Percentiles rank a stretch among this genome's conserved stretches.
phyloP scores from a whole-genome alignment of 2,113 vertebrate genomes.

The Malurus alboscapulatus region DNA sequence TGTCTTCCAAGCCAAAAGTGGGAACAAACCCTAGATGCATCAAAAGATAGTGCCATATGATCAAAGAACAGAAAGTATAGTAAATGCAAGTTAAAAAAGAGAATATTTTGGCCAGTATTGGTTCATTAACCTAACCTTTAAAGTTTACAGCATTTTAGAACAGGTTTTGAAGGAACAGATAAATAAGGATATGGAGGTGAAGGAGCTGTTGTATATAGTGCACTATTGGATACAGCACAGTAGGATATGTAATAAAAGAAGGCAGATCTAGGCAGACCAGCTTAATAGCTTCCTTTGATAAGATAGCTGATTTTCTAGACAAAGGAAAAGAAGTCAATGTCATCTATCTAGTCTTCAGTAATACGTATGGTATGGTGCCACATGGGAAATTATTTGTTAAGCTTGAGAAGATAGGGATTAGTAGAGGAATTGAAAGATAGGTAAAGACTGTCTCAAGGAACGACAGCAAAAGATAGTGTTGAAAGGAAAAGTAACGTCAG shows the following conservation, averaged over 20 bases:
- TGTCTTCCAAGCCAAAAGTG: background rate
- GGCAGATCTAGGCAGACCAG: background rate
- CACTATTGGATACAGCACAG: background rate
- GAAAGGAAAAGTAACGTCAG: background rate
- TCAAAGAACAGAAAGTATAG: background rate
- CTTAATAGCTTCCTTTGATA: conserved; percentile 50
- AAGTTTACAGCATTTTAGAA: background rate
- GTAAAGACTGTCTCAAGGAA: conserved; percentile 37
- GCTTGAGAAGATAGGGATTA: conserved; percentile 60
- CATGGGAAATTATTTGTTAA: conserved; percentile 61
- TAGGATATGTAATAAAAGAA: background rate
- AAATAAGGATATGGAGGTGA: background rate
- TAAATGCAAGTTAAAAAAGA: background rate
- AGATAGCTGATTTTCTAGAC: conserved; percentile 61
- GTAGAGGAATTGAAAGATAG: conserved; percentile 47
- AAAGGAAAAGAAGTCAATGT: conserved; percentile 38
- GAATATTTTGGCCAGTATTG: background rate
- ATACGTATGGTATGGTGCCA: background rate
- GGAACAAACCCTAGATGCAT: background rate
- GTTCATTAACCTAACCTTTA: background rate
- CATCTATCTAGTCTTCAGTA: conserved; percentile 13
- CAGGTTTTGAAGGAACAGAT: background rate
- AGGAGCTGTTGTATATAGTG: background rate
- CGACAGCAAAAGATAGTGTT: conserved; percentile 30
- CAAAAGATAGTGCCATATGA: background rate